Evolutionary conservation across 2,113 vertebrate genomes (phyloP).

Genomic region (Onychostoma macrolepis): DNA sequence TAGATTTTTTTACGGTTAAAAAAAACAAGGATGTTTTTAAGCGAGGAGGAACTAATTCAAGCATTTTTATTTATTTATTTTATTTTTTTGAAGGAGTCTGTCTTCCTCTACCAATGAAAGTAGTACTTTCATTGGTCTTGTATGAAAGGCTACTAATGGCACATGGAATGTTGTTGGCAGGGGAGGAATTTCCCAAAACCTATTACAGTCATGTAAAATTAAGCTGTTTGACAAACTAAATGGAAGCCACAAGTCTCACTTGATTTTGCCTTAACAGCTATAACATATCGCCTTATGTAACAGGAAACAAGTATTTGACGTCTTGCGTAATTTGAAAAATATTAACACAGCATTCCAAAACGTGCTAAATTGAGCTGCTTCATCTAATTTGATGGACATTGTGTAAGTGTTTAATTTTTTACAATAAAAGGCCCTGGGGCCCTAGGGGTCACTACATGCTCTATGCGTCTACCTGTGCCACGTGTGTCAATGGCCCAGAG

Average conservation of each 20-base stretch:
- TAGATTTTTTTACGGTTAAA: neutral
- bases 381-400: neutral
- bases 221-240: constrained; percentile 27
- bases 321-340: constrained; percentile 13
- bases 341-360: neutral
- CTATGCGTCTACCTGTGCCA: neutral
- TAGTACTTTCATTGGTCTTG: neutral
- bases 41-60: neutral
- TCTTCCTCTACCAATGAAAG: neutral
- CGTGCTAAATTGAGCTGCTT: neutral
- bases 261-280: neutral
- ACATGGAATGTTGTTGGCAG: constrained; percentile 21
- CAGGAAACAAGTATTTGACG: neutral
- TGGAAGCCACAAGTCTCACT: neutral
- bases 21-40: constrained; percentile 7
- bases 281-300: neutral
- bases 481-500: neutral
- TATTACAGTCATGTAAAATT: neutral
- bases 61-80: too few species aligned
- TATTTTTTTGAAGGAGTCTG: neutral
- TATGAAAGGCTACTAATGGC: constrained; percentile 22
- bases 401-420: neutral
- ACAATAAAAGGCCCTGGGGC: neutral
- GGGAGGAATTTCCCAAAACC: neutral
- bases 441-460: neutral